A percentile compares a stretch with the other conserved stretches of the same genome.
These are phyloP conservation scores for Harpalus rufipes DNA, from an alignment of 2,888 invertebrate species.

Conservation along the genomic window DNA sequence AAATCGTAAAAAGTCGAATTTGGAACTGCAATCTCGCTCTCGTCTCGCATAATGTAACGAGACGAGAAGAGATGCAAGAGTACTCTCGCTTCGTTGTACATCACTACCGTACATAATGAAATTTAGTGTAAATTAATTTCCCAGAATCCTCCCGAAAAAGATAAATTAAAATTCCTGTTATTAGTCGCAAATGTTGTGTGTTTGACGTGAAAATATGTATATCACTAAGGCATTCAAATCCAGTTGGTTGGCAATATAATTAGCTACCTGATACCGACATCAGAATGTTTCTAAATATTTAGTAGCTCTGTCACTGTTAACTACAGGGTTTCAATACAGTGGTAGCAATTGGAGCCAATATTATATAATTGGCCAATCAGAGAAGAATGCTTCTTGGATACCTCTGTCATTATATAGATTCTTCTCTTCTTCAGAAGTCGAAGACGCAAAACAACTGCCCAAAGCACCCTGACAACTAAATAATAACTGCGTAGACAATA, in stretches of 20 bases:
- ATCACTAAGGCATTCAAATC: conserved; percentile 27
- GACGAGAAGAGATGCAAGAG: too few relatives aligned
- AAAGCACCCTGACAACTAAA: background rate
- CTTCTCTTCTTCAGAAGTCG: conserved; percentile 17
- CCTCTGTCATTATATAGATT: conserved; percentile 64
- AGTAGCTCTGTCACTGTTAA: conserved; percentile 51
- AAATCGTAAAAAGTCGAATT: too few relatives aligned
- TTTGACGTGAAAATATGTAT: conserved; percentile 41
- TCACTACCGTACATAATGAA: too few relatives aligned
- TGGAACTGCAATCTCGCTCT: too few relatives aligned
- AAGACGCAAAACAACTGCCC: background rate
- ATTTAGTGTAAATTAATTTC: too few relatives aligned
- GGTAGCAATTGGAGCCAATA: conserved; percentile 57
- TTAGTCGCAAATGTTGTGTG: background rate
- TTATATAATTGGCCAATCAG: conserved; percentile 66
- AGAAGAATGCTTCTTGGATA: conserved; percentile 58
- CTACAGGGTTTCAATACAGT: conserved; percentile 16
- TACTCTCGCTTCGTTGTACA: too few relatives aligned
- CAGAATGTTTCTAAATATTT: conserved; percentile 49
- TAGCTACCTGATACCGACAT: conserved; percentile 38
- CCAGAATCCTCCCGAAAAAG: too few relatives aligned
- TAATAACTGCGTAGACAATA: conserved; percentile 34
- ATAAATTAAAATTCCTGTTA: too few relatives aligned
- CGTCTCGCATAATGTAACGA: too few relatives aligned
- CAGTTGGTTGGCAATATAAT: conserved; percentile 24